Evolutionary conservation across 92 coral and sea anemone genomes (phyloP).

Genomic region (Muricea muricata): DNA sequence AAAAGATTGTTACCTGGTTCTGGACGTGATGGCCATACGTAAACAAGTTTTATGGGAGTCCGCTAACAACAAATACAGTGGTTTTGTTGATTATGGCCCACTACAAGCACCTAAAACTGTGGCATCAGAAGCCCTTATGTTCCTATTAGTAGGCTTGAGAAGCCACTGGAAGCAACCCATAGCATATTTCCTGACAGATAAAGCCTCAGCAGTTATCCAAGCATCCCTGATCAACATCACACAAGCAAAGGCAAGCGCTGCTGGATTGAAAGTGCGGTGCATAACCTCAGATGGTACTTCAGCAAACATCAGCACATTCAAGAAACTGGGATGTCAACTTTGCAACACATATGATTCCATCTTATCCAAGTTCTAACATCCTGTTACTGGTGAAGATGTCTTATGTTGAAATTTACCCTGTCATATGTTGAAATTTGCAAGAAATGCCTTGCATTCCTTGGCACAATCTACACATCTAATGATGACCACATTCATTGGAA

Average conservation of each 20-base stretch:
- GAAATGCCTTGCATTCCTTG: not conserved
- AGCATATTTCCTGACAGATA: not conserved
- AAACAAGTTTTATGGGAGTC: conserved; percentile 20
- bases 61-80: conserved; percentile 11
- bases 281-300: not conserved
- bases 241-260: not conserved
- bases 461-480: not conserved
- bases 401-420: not conserved
- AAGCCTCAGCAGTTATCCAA: not conserved
- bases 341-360: no score
- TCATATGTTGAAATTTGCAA: not conserved
- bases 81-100: conserved; percentile 14
- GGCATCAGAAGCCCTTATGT: not conserved
- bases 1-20: conserved; percentile 7
- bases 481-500: not conserved
- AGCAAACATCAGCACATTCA: not conserved
- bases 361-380: no score
- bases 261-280: conserved; percentile 1
- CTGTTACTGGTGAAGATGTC: not conserved
- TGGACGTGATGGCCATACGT: conserved; percentile 17
- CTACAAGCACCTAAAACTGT: not conserved
- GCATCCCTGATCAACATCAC: not conserved
- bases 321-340: no score
- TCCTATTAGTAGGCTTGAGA: not conserved
- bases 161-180: conserved; percentile 9